A percentile compares a stretch with the other conserved stretches of the same genome.
phyloP scores from a whole-genome alignment of 2,113 vertebrate species.

The Cyanoderma ruficeps region DNA sequence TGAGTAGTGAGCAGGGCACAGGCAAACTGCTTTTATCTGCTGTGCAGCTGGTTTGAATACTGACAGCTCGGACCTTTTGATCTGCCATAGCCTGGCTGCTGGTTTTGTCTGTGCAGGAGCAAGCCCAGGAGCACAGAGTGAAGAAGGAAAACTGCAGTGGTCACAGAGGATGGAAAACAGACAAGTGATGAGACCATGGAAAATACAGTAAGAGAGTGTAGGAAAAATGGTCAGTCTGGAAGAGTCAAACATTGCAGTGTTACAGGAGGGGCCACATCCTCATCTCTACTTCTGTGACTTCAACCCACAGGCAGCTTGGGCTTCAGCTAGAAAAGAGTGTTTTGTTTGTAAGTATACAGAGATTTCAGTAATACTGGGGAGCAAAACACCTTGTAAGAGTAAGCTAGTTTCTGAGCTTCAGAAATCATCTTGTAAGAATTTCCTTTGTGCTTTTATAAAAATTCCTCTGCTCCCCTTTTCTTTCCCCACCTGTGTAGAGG shows the following conservation, averaged over 20 bases:
- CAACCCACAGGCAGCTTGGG: background rate
- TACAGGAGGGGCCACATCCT: background rate
- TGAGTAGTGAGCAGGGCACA: background rate
- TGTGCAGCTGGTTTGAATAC: background rate
- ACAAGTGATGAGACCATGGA: background rate
- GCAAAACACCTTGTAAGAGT: background rate
- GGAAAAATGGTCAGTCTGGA: background rate
- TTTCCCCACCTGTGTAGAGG: background rate
- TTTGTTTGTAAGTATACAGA: background rate
- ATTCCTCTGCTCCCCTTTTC: background rate
- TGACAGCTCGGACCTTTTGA: background rate
- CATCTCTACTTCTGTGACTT: background rate
- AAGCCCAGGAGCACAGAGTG: background rate
- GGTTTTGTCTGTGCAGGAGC: background rate
- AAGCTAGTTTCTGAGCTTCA: background rate
- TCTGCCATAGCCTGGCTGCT: background rate
- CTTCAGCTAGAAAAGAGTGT: background rate
- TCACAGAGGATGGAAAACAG: background rate
- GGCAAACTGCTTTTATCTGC: background rate
- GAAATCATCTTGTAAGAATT: background rate
- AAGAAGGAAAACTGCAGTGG: background rate
- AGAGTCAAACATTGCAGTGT: background rate
- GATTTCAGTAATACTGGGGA: background rate
- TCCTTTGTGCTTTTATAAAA: background rate
- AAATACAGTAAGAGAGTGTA: background rate